Evolutionary conservation across 2,797 vertebrate genomes (phyloP), one percentile per base, ranked within the genome.

Genomic region (Peromyscus melanophrys): DNA sequence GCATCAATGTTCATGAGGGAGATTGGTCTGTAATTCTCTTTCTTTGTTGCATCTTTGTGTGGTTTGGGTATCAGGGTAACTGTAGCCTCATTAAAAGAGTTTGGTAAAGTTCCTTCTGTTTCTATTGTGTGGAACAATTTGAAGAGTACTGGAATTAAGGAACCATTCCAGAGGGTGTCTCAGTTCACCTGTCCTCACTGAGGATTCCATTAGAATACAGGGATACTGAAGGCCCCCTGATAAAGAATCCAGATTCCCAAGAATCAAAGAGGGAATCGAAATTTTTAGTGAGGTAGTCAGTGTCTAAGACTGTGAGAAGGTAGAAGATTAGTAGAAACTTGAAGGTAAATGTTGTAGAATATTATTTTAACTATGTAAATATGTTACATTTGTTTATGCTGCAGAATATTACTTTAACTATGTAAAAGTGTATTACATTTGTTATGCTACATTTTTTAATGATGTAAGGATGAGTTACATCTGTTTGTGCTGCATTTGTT

Each of bases 281-380:
- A 46, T 17, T 7, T 3, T 4, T 8, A 1, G 0, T 52, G 5
- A n/a, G 27, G 52, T 12, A 23, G 16, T 27, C 14, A 23, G 27
- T 29, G 31, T 23, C 27, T 9, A 61, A 55, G 29, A 52, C 13
- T 34, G 6, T 21, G 55, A n/a, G 40, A 40, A 65, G 49, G 25
- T 46, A 31, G 13, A 25, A 25, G 31, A 31, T 2, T 14, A 25
- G 69, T 2, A 89, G 63, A 55, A 76, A 46, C 14, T 5, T 46
- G n/a, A 94, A 69, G 61, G 10, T 16, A 69, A 17, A 71, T 71
- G 69, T 71, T 37, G 34, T 71, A 34, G 69, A 71, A 37, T 71
- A 37, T 71, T 71, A 37, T 71, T 71, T 37, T 21, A n/a, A 37
- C 3, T 37, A 37, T 71, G 69, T 21, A 37, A 71, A 71, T 1